Evolutionary conservation across 2,797 vertebrate genomes (phyloP).

Genomic region (Ptychobarbus kaznakovi): DNA sequence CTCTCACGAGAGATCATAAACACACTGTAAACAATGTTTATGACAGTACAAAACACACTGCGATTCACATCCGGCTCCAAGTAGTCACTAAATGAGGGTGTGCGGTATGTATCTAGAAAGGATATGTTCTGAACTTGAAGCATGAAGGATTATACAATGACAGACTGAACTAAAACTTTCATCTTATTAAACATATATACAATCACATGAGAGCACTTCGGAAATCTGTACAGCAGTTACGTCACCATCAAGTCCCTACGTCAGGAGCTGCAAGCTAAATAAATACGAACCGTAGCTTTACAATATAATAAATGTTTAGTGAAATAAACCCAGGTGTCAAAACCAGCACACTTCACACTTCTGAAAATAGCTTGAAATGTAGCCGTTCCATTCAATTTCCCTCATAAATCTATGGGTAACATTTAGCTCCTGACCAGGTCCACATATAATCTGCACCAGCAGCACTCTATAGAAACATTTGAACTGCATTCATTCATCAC

Average conservation of each 20-base stretch:
- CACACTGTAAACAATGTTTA: conserved; percentile 46
- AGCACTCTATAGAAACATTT: neutral
- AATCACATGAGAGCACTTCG: conserved; percentile 60
- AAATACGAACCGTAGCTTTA: conserved; percentile 38
- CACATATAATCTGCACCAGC: neutral
- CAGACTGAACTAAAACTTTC: conserved; percentile 30
- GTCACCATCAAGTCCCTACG: neutral
- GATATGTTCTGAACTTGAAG: conserved; percentile 38
- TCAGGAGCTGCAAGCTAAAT: conserved; percentile 21
- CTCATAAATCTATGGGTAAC: conserved; percentile 30
- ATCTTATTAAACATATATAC: conserved; percentile 44
- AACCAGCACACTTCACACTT: neutral
- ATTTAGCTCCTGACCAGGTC: conserved; percentile 21
- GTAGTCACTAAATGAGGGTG: conserved; percentile 28
- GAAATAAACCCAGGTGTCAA: neutral
- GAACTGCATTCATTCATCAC: neutral
- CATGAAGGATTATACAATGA: conserved; percentile 30
- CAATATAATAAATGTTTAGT: neutral
- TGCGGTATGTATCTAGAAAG: neutral
- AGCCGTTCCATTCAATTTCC: neutral
- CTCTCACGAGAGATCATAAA: conserved; percentile 19
- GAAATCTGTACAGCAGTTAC: conserved; percentile 54
- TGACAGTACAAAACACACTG: conserved; percentile 34
- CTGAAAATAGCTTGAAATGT: neutral
- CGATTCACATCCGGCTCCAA: conserved; percentile 34